Base-by-base conservation (phyloP, 1,140 invertebrate species). In the Zelostemma sp. region DNA sequence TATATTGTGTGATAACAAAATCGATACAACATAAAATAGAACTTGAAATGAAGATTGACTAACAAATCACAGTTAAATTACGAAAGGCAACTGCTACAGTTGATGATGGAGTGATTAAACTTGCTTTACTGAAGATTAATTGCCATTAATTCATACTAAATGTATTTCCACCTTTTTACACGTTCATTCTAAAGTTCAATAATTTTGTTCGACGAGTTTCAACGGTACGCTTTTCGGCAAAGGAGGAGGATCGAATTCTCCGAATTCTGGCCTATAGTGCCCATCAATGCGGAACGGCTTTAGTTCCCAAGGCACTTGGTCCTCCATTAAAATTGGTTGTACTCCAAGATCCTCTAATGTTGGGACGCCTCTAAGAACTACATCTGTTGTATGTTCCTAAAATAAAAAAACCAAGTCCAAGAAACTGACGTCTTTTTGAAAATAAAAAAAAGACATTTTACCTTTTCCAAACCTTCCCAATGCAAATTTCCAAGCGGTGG, bases 311-410 rank as follows among this genome's bases (percentile, higher is more conserved):
- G 90, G 88, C 8, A 92, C 89, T 81, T 91, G 90, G 45, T 92
- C 87, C 80, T 96, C 94, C 83, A 97, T 89, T 0, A 85, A 65
- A 0, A 90, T 93, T 33, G 95, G 85, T 40, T 81, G 85, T 0
- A 98, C 89, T 38, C 95, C 95, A 61, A 98, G 88, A 87, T 98
- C 96, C 80, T 95, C 93, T 40, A 98, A 80, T 0, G 92, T 95
- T 14, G 93, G 94, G 18, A 94, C 76, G 12, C 87, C 88, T 12
- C 79, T 74, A 1, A 88, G 68, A 6, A 93, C 82, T 12, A 81
- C 78, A 81, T 98, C 96, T 28, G 88, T 91, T 1, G 91, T 88
- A 68, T 88, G 87, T 83, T 97, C 95, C 90, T 95, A 80, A 14
- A 79, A 73, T n/a, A n/a, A n/a, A n/a, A n/a, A n/a, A n/a, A n/a